Evolutionary conservation across 2,888 invertebrate species (phyloP), one percentile per base, ranked within the genome.

Genomic region (Xylota sylvarum): DNA sequence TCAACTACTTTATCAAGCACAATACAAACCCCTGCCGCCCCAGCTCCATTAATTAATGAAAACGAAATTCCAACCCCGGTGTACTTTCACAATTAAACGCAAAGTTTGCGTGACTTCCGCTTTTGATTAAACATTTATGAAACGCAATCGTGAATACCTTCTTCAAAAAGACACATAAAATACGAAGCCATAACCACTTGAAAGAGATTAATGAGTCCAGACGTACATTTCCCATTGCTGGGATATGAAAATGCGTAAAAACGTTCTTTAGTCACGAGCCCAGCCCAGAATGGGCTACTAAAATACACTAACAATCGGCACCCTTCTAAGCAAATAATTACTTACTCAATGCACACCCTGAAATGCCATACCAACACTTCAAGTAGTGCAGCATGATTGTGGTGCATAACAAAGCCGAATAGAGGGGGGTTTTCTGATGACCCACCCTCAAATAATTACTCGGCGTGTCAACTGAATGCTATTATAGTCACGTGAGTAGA

Each of bases 391-490:
- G 7, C 5, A 12, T 12, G n/a, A 6, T 9, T 52, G 10, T 7
- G 14, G 27, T 62, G 62, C 62, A 62, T 37, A 35, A 5, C 5
- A 5, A 5, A 7, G n/a, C 6, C 17, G 19, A 12, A 6, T 2
- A 23, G 10, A 5, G 9, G 30, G n/a, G 12, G 5, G 14, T n/a
- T 9, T 64, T 9, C 17, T 23, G 23, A 27, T 1, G 62, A 35
- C 46, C 50, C 65, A 50, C 65, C 65, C 52, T 67, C 23, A 23
- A 37, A n/a, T 52, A 35, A 67, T 67, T 67, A 67, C 50, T 50
- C 37, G 6, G 48, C 19, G 19, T 50, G 48, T 48, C 48, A 14
- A 37, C 35, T 14, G 12, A 52, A 23, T 37, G 65, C 10, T 40
- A 30, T 69, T 27, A 67, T 10, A 40, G 40, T 40, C 69, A 69